phyloP scores from a whole-genome alignment of 2,797 vertebrate species.

The Stomatorhinus walkeri region DNA sequence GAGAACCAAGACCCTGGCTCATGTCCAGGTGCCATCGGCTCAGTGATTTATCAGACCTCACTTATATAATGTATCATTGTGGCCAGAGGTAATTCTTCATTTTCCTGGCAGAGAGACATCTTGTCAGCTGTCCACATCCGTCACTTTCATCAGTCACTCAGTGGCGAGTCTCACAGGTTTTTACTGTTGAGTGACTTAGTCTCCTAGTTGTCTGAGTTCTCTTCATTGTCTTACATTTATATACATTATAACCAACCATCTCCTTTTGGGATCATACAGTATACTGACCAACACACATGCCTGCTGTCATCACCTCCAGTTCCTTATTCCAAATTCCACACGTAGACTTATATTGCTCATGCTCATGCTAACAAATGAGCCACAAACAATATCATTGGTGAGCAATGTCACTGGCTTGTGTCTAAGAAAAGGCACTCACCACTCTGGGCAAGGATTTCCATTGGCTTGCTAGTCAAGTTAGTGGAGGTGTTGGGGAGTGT shows the following conservation, averaged over 20 bases:
- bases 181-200: neutral
- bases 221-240: neutral
- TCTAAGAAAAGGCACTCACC: neutral
- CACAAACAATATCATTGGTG: neutral
- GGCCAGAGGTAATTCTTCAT: neutral
- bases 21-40: slow-evolving; percentile 6
- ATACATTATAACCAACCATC: neutral
- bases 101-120: neutral
- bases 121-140: slow-evolving; percentile 1
- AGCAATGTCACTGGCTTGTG: neutral
- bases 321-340: neutral
- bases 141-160: neutral
- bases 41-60: slow-evolving; percentile 15
- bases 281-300: neutral
- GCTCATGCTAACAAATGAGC: neutral
- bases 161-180: neutral
- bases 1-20: neutral
- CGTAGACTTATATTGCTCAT: neutral
- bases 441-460: neutral
- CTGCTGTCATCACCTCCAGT: neutral
- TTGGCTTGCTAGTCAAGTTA: neutral
- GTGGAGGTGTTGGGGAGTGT: neutral
- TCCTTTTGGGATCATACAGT: neutral
- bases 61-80: slow-evolving; percentile 2
- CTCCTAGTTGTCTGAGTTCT: neutral